These are phyloP conservation scores for Agelastica alni DNA, from an alignment of 2,888 invertebrate genomes.

Conservation along the genomic window DNA sequence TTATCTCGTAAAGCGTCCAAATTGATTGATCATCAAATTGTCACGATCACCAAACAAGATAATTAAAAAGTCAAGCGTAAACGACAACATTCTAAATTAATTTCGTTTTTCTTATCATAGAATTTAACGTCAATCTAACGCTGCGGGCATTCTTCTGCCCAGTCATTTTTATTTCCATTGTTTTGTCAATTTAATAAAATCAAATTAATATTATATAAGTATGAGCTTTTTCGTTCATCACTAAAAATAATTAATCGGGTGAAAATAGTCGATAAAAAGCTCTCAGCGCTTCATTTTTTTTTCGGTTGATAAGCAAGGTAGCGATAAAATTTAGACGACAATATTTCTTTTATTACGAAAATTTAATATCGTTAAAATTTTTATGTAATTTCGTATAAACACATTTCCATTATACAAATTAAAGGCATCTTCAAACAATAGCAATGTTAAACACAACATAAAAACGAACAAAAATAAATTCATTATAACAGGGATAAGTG, in stretches of 20 bases:
- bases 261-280: constrained; percentile 1
- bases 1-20: constrained; percentile 4
- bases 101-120: constrained; percentile 9
- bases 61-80: constrained; percentile 13
- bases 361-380: not conserved
- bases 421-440: too few relatives aligned
- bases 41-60: constrained; percentile 11
- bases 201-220: not conserved
- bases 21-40: constrained; percentile 12
- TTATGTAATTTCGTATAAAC: not conserved
- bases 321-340: not conserved
- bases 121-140: constrained; percentile 10
- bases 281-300: not conserved
- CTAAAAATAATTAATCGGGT: constrained; percentile 9
- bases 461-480: too few relatives aligned
- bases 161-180: constrained; percentile 9
- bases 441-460: too few relatives aligned
- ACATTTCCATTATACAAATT: not conserved
- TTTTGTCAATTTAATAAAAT: constrained; percentile 1
- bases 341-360: not conserved
- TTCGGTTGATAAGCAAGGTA: not conserved
- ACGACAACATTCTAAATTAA: constrained; percentile 13
- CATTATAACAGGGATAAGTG: too few relatives aligned
- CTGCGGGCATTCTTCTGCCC: constrained; percentile 1
- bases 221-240: not conserved